Evolutionary conservation across 2,797 vertebrate genomes (phyloP).

Genomic region (Ctenosaura bakeri): DNA sequence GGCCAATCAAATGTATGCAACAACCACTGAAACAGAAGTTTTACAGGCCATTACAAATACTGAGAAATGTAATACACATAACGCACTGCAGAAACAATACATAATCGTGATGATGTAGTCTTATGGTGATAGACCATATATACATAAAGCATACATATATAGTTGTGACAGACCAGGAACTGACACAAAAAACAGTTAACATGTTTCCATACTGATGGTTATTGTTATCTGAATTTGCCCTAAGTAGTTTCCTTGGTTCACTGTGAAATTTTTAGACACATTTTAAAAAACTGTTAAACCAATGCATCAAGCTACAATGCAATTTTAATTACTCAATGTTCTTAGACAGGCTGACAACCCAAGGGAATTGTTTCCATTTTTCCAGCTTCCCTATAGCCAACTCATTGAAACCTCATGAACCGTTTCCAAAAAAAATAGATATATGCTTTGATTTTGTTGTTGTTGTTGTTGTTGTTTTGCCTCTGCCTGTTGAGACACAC

Average conservation of each 20-base stretch:
- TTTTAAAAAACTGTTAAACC: neutral
- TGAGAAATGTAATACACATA: neutral
- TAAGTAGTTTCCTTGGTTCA: neutral
- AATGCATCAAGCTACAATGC: neutral
- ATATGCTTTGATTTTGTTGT: neutral
- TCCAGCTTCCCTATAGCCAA: neutral
- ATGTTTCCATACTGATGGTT: neutral
- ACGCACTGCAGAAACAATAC: neutral
- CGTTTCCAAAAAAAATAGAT: neutral
- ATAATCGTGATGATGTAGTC: neutral
- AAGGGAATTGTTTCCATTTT: conserved; percentile 10
- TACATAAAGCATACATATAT: no score
- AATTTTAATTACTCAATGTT: neutral
- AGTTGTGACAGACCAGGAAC: neutral
- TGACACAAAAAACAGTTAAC: neutral
- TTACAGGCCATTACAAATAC: neutral
- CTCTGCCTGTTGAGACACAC: neutral
- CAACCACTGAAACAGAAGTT: neutral
- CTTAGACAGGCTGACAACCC: neutral
- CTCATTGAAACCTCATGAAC: neutral
- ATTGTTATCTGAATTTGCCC: neutral
- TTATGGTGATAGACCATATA: no score
- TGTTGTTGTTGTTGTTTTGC: neutral
- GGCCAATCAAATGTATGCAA: neutral
- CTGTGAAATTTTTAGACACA: neutral